Base-by-base conservation (phyloP, 23 tunicate genomes). In the Halocynthia roretzi region DNA sequence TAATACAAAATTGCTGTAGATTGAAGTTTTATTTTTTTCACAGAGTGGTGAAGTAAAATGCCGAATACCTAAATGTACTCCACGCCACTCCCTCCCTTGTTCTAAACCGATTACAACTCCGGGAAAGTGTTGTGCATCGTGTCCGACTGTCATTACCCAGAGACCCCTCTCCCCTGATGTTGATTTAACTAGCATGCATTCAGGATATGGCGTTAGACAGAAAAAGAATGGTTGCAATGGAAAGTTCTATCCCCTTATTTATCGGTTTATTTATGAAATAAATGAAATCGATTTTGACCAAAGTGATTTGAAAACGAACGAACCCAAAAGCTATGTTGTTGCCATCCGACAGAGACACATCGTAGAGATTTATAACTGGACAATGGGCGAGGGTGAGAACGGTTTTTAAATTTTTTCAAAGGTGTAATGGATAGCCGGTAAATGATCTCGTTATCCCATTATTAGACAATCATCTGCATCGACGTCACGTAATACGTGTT, bases 1-100 rank as follows among this genome's bases (percentile, higher is more conserved):
- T 71, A 12, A 71, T 71, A 14, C 56, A 15, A 48, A 5, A 44
- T 12, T 71, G 44, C 44, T 31, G 44, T 31, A 31, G 44, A 31
- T 31, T 44, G 1, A 10, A 4, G 54, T 54, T 54, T 12, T 76
- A 52, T 57, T 56, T 76, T 76, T 50, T 54, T 80, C 8, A 15
- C 70, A 81, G 84, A 81, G 71, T 50, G 84, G 84, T 10, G 70
- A 81, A 61, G 77, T 71, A 20, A 71, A 70, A 57, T 81, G 84
- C 71, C 56, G 52, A 50, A 71, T 81, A 11, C 84, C 84, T 0
- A 81, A 81, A 81, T 81, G 84, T 71, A 49, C 56, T 50, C 66
- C 53, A 40, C 52, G 18, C 11, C 15, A 51, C 12, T 52, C 56
- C 51, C 53, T 20, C 0, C 70, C 70, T 20, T 65, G 70, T 48